Percentiles rank a stretch among this genome's conserved stretches.
Evolutionary conservation across 2,113 vertebrate species (phyloP).

Genomic region (Cyrtonyx montezumae): DNA sequence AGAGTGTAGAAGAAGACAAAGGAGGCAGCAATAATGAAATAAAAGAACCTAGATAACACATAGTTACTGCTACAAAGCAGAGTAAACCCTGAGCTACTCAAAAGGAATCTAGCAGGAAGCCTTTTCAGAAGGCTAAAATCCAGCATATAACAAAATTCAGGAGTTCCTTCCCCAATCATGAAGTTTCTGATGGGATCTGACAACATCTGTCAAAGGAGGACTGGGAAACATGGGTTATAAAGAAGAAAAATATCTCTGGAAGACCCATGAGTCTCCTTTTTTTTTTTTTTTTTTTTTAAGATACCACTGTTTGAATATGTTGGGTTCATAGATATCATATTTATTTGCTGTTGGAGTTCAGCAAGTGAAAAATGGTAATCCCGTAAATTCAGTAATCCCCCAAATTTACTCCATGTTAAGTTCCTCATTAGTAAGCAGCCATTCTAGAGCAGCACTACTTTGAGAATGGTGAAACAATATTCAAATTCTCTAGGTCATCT

Average conservation of each 20-base stretch:
- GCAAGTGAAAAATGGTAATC: neutral
- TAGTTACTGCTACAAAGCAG: neutral
- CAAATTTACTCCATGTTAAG: neutral
- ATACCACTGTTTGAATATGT: neutral
- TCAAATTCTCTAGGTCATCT: neutral
- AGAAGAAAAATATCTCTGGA: neutral
- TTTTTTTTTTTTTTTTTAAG: too few relatives aligned
- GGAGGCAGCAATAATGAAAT: neutral
- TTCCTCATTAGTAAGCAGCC: neutral
- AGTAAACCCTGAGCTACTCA: neutral
- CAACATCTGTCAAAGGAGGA: fast-evolving
- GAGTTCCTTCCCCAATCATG: neutral
- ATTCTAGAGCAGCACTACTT: neutral
- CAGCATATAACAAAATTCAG: neutral
- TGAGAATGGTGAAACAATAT: neutral
- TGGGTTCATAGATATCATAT: neutral
- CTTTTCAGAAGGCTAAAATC: neutral
- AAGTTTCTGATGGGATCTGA: neutral
- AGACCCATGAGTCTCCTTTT: neutral
- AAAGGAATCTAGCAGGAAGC: neutral
- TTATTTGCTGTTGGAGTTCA: neutral
- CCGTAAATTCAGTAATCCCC: neutral
- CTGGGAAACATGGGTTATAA: neutral
- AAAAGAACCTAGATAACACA: neutral
- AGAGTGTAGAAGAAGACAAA: neutral